Percentiles rank a stretch among this genome's conserved stretches.
Evolutionary conservation across 2,888 invertebrate genomes (phyloP).

Genomic region (Catocala nupta): DNA sequence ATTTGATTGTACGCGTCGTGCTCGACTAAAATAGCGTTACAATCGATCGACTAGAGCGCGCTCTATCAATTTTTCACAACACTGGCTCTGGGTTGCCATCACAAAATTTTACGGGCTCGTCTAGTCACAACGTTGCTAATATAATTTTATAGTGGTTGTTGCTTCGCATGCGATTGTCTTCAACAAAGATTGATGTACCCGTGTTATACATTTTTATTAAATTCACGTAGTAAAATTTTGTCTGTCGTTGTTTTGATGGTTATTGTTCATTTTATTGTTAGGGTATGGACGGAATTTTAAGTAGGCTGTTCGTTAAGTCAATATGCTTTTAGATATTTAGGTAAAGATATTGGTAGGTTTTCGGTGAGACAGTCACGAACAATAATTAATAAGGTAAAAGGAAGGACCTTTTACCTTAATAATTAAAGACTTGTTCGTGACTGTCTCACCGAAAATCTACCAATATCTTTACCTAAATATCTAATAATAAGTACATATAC

Average conservation of each 20-base stretch:
- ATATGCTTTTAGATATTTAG: too few species aligned
- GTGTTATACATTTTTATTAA: constrained; percentile 45
- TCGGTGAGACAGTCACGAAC: too few species aligned
- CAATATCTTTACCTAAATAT: too few species aligned
- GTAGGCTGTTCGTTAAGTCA: background rate
- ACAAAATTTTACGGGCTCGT: constrained; percentile 55
- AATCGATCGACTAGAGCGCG: constrained; percentile 56
- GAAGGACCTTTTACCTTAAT: too few species aligned
- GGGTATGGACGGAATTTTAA: constrained; percentile 3
- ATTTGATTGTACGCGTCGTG: constrained; percentile 45
- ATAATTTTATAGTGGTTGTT: constrained; percentile 49
- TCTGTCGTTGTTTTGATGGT: constrained; percentile 15
- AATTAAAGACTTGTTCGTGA: too few species aligned
- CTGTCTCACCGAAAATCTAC: too few species aligned
- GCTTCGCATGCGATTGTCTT: constrained; percentile 42
- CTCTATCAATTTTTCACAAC: constrained; percentile 73
- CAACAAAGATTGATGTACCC: constrained; percentile 40
- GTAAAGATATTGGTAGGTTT: too few species aligned
- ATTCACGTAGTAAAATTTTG: constrained; percentile 21
- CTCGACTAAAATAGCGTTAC: constrained; percentile 56
- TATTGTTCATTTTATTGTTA: constrained; percentile 14
- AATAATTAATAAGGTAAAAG: too few species aligned
- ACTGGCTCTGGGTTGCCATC: constrained; percentile 59
- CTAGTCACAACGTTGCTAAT: constrained; percentile 47
- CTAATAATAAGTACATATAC: too few species aligned